Percentiles rank a stretch among this genome's conserved stretches.
Conservation (phyloP, 2,797 vertebrate species). For the Danionella dracula region DNA sequence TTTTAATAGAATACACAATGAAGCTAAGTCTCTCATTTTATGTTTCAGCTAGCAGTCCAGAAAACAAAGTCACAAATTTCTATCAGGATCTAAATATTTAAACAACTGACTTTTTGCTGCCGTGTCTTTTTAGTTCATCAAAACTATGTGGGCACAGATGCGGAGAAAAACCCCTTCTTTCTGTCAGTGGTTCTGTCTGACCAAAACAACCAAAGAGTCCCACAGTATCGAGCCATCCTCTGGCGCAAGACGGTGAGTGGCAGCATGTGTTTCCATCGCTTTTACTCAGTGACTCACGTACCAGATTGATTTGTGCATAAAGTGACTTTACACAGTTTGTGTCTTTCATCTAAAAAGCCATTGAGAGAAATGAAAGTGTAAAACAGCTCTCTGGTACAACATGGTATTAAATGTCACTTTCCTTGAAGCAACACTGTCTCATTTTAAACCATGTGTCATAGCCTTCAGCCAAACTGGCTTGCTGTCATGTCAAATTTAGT, state of each 20-base stretch:
- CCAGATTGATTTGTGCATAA: background rate
- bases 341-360: background rate
- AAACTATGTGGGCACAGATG: constrained; percentile 92
- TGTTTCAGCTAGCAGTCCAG: too few relatives aligned
- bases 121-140: constrained; percentile 81
- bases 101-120: background rate
- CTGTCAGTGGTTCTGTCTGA: constrained; percentile 95
- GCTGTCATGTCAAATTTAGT: background rate
- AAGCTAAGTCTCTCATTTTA: too few relatives aligned
- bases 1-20: too few relatives aligned
- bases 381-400: background rate
- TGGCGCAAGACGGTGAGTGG: constrained; percentile 92
- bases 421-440: background rate
- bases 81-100: too few relatives aligned
- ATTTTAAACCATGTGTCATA: background rate
- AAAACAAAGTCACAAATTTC: too few relatives aligned
- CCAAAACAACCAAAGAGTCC: constrained; percentile 94
- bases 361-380: background rate
- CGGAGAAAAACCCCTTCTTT: constrained; percentile 95
- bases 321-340: constrained; percentile 8
- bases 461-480: background rate
- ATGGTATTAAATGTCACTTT: constrained; percentile 15
- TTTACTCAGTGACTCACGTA: constrained; percentile 1
- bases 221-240: constrained; percentile 94
- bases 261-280: background rate